Evolutionary conservation across 2,113 vertebrate species (phyloP).

Genomic region (Antechinus flavipes): DNA sequence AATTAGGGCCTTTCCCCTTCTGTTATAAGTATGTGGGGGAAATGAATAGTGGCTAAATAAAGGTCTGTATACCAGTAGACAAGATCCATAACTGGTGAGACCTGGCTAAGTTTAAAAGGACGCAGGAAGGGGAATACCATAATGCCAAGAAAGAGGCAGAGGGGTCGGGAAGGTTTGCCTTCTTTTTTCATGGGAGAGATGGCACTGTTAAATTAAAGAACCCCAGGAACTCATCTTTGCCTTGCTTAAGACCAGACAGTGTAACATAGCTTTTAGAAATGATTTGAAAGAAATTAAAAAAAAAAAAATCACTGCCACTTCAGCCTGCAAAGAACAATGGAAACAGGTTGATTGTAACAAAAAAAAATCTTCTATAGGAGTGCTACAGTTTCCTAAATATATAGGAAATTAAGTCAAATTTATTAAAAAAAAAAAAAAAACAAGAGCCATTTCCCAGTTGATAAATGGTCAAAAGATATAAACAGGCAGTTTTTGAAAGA

Average conservation of each 20-base stretch:
- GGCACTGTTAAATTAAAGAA: background rate
- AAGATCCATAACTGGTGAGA: background rate
- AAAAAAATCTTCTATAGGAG: background rate
- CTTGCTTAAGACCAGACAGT: background rate
- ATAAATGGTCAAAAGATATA: background rate
- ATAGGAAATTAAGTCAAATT: background rate
- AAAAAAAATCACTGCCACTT: background rate
- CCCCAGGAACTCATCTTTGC: background rate
- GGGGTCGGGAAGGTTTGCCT: background rate
- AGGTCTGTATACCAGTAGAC: background rate
- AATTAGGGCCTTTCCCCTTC: background rate
- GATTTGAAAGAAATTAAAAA: background rate
- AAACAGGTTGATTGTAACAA: background rate
- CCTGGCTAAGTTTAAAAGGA: background rate
- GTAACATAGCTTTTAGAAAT: background rate
- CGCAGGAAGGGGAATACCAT: background rate
- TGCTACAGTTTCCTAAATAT: background rate
- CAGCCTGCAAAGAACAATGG: background rate
- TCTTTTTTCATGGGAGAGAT: background rate
- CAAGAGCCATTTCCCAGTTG: background rate
- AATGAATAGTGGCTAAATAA: background rate
- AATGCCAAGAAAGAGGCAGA: background rate
- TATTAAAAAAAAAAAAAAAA: background rate
- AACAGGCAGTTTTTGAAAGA: background rate
- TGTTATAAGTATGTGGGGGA: background rate